Percentiles rank a stretch among this genome's conserved stretches.
Evolutionary conservation across 1,140 invertebrate species (phyloP).

Genomic region (Eubasilissa regina): DNA sequence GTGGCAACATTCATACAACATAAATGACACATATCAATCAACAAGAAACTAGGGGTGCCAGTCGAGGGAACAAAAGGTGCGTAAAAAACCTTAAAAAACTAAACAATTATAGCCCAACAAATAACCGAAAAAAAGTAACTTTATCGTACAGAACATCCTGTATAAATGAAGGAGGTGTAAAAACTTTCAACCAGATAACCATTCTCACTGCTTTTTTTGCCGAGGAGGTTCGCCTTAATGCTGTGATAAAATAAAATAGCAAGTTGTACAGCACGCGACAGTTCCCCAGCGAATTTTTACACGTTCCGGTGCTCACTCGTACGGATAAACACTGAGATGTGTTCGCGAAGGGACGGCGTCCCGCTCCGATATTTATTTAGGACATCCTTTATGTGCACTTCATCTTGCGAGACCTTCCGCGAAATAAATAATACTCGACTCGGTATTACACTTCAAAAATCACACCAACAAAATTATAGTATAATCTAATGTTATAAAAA

Average conservation of each 20-base stretch:
- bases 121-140: too few relatives aligned
- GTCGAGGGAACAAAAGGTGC: too few relatives aligned
- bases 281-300: slow-evolving; percentile 41
- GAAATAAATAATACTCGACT: slow-evolving; percentile 14
- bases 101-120: too few relatives aligned
- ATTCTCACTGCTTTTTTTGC: neutral
- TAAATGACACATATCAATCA: too few relatives aligned
- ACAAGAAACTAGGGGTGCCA: too few relatives aligned
- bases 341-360: slow-evolving; percentile 24
- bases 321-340: slow-evolving; percentile 43
- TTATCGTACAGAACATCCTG: too few relatives aligned
- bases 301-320: slow-evolving; percentile 41
- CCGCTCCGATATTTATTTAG: slow-evolving; percentile 46
- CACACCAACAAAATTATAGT: too few relatives aligned
- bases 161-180: too few relatives aligned
- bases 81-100: too few relatives aligned
- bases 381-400: slow-evolving; percentile 46
- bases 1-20: too few relatives aligned
- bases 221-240: slow-evolving; percentile 21
- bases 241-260: slow-evolving; percentile 46
- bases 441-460: neutral
- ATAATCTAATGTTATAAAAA: too few relatives aligned
- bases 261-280: slow-evolving; percentile 40
- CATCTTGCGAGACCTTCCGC: slow-evolving; percentile 30
- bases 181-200: too few relatives aligned